Conservation (phyloP, 2,113 vertebrate species). For the Microcebus lehilahytsara region DNA sequence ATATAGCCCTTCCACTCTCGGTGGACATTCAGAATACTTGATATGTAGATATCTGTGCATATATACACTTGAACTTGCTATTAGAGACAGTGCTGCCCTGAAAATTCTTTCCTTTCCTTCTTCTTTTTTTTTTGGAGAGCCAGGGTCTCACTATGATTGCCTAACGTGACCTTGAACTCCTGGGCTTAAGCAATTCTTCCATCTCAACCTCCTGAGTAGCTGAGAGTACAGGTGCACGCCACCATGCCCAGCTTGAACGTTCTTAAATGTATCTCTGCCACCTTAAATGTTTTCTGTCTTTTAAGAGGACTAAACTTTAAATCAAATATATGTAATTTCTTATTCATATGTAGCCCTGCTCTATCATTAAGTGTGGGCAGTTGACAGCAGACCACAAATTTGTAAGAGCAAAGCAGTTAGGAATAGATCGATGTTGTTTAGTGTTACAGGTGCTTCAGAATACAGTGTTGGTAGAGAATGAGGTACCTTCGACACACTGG, state of each 20-base stretch:
- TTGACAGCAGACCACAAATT: background rate
- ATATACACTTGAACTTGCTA: conserved; percentile 3
- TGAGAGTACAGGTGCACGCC: too few species aligned
- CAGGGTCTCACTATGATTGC: too few species aligned
- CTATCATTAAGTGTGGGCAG: background rate
- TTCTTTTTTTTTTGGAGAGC: too few species aligned
- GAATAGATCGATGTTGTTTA: background rate
- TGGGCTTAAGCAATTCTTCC: too few species aligned
- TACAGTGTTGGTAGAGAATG: background rate
- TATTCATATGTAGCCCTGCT: background rate
- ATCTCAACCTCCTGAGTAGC: too few species aligned
- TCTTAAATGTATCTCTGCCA: background rate
- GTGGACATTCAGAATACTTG: background rate
- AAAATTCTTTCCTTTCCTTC: background rate
- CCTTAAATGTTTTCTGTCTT: conserved; percentile 8
- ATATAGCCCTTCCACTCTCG: background rate
- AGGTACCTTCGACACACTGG: background rate
- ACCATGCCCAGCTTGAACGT: background rate
- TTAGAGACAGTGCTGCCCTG: background rate
- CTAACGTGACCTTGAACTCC: too few species aligned
- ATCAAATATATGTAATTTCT: background rate
- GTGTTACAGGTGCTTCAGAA: background rate
- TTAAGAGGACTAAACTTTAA: background rate
- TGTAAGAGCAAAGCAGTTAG: background rate
- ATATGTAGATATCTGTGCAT: background rate